phyloP scores from a whole-genome alignment of 2,888 invertebrate species.

The Drosophila tanythrix region DNA sequence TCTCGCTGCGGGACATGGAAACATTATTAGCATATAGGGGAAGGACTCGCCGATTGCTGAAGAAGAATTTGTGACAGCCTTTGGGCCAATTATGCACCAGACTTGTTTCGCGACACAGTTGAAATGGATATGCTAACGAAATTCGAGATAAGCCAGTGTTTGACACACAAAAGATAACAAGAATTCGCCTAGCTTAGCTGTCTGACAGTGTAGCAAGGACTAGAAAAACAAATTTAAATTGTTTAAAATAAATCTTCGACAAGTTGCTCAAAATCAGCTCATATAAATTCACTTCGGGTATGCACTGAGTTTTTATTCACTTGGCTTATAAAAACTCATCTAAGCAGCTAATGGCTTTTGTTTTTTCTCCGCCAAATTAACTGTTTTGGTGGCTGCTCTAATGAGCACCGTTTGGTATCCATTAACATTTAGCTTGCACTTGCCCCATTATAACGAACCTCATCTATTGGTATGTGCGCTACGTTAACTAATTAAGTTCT shows the following conservation, averaged over 20 bases:
- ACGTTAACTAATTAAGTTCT: constrained; percentile 65
- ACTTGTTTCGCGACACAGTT: constrained; percentile 21
- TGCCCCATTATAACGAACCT: constrained; percentile 58
- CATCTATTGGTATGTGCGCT: constrained; percentile 48
- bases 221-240: neutral
- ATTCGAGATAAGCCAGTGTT: constrained; percentile 9
- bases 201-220: neutral
- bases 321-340: neutral
- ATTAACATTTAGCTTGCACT: constrained; percentile 64
- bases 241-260: neutral
- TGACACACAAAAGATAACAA: neutral
- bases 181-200: neutral
- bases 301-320: neutral
- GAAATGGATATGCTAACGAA: constrained; percentile 26
- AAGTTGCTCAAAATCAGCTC: neutral
- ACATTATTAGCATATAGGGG: constrained; percentile 61
- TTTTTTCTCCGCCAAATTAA: constrained; percentile 3
- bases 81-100: constrained; percentile 55
- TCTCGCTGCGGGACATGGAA: constrained; percentile 43
- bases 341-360: constrained; percentile 4
- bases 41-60: constrained; percentile 42
- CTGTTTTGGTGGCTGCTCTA: constrained; percentile 32
- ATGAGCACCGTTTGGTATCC: constrained; percentile 54
- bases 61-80: constrained; percentile 41
- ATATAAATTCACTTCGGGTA: neutral